These are phyloP conservation scores for Montipora sp. DNA, from an alignment of 64 coral and sea anemone species.

Conservation along the genomic window DNA sequence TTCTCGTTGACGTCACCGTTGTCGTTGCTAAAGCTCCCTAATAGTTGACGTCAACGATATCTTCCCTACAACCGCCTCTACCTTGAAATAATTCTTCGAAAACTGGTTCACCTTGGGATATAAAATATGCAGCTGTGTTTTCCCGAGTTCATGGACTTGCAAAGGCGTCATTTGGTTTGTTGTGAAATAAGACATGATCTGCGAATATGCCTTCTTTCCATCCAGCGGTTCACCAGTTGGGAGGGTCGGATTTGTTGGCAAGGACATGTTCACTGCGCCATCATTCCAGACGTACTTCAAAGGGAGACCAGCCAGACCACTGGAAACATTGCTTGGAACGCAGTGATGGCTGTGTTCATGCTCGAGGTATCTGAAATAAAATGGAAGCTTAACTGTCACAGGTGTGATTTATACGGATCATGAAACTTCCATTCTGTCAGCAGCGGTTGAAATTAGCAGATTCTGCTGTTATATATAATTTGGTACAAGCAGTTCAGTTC, in stretches of 20 bases:
- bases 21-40: too few relatives aligned
- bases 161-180: conserved; percentile 42
- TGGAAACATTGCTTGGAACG: conserved; percentile 70
- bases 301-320: conserved; percentile 51
- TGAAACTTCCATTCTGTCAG: too few relatives aligned
- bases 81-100: too few relatives aligned
- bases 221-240: conserved; percentile 57
- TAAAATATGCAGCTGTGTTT: conserved; percentile 58
- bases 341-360: conserved; percentile 47
- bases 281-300: conserved; percentile 44
- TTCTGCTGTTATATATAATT: too few relatives aligned
- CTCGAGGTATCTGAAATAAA: conserved; percentile 54
- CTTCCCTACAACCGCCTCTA: too few relatives aligned
- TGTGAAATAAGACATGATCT: conserved; percentile 68
- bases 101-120: conserved; percentile 72
- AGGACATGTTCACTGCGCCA: conserved; percentile 6
- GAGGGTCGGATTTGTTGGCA: conserved; percentile 26
- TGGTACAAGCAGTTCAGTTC: too few relatives aligned
- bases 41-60: too few relatives aligned
- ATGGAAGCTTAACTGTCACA: too few relatives aligned
- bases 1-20: too few relatives aligned
- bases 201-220: conserved; percentile 39
- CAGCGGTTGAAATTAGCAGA: too few relatives aligned
- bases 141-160: conserved; percentile 64
- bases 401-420: too few relatives aligned